These are phyloP conservation scores for Varanus komodoensis DNA, from an alignment of 2,113 vertebrate species.

Conservation along the genomic window DNA sequence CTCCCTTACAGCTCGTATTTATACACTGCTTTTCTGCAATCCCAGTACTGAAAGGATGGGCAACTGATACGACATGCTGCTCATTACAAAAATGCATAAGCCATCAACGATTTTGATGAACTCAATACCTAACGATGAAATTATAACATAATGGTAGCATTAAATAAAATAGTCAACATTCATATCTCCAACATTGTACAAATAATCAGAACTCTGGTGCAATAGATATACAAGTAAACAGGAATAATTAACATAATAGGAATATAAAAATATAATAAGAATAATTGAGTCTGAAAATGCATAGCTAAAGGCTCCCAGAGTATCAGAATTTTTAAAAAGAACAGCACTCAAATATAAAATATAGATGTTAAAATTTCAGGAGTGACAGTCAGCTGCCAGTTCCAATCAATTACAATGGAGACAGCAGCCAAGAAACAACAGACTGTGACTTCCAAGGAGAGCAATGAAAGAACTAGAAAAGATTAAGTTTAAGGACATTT, in stretches of 20 bases:
- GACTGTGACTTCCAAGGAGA: no score
- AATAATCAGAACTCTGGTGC: not conserved
- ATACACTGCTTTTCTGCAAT: no score
- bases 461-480: no score
- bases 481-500: no score
- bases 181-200: not conserved
- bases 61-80: not conserved
- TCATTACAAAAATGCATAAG: not conserved
- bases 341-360: not conserved
- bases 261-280: not conserved
- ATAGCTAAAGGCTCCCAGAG: not conserved
- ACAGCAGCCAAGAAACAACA: no score
- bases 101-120: not conserved
- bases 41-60: no score
- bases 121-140: not conserved
- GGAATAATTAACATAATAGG: not conserved
- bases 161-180: not conserved
- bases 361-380: not conserved
- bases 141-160: not conserved
- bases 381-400: not conserved
- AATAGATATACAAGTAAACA: not conserved
- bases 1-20: no score
- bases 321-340: not conserved
- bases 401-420: no score
- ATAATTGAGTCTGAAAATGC: not conserved